Evolutionary conservation across 2,113 vertebrate species (phyloP).

Genomic region (Tachysurus fulvidraco): DNA sequence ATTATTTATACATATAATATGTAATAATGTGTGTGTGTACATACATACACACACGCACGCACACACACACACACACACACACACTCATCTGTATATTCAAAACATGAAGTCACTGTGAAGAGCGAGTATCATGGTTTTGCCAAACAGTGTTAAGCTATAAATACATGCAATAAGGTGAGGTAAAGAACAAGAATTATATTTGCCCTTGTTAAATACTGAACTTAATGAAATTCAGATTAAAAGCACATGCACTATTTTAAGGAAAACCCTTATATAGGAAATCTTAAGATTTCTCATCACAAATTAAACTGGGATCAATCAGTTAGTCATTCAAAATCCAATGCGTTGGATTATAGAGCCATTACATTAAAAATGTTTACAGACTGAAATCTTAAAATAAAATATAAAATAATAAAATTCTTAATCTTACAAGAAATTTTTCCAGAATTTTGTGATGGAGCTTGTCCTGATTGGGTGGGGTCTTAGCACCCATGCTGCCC

Average conservation of each 20-base stretch:
- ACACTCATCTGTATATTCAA: neutral
- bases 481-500: constrained; percentile 48
- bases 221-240: neutral
- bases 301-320: constrained; percentile 11
- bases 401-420: neutral
- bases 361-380: neutral
- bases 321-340: neutral
- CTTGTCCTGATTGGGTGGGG: constrained; percentile 39
- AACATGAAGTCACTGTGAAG: neutral
- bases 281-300: neutral
- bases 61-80: no score
- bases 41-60: no score
- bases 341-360: neutral
- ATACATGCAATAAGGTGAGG: neutral
- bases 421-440: neutral
- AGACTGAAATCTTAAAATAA: neutral
- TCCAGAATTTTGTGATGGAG: neutral
- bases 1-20: no score
- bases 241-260: constrained; percentile 1
- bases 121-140: neutral
- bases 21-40: no score
- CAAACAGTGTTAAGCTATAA: neutral
- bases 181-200: neutral
- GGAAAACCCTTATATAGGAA: neutral
- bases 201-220: neutral